A percentile compares a stretch with the other conserved stretches of the same genome.
Conservation (phyloP, 2,888 invertebrate species). For the Archaeoteleia sp. region DNA sequence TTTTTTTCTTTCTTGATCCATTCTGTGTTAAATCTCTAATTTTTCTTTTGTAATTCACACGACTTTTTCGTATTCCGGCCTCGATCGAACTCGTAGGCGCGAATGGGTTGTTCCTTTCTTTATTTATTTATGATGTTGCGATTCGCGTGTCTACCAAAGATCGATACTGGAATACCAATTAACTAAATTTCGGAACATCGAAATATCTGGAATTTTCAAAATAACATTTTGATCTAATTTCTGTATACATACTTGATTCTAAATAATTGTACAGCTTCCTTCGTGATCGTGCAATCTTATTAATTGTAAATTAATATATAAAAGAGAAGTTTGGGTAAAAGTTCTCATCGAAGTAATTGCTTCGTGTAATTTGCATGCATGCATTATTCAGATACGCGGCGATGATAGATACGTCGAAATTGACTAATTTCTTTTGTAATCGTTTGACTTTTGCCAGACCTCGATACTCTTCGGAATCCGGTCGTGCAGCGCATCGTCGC, state of each 20-base stretch:
- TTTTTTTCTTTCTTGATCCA: conserved; percentile 15
- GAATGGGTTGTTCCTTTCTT: conserved; percentile 48
- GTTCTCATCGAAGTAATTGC: no score
- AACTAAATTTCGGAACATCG: conserved; percentile 30
- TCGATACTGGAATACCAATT: conserved; percentile 49
- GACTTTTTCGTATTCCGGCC: conserved; percentile 51
- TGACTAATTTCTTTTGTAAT: conserved; percentile 49
- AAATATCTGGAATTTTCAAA: conserved; percentile 32
- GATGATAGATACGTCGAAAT: conserved; percentile 40
- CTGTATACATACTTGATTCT: no score
- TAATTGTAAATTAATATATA: no score
- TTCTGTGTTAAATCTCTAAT: conserved; percentile 16
- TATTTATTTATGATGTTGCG: conserved; percentile 29
- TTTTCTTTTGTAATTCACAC: conserved; percentile 50
- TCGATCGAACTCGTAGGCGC: conserved; percentile 45
- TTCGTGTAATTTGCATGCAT: conserved; percentile 17
- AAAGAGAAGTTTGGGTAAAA: no score
- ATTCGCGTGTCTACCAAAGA: conserved; percentile 49
- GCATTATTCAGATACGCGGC: conserved; percentile 16
- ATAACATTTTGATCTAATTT: conserved; percentile 1
- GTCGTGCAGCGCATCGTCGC: conserved; percentile 53
- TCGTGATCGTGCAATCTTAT: no score
- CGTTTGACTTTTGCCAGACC: conserved; percentile 40
- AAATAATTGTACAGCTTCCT: no score
- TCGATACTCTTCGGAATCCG: conserved; percentile 48